These are phyloP conservation scores for Benthosema pterotum DNA, from an alignment of 2,797 vertebrate genomes.

Conservation along the genomic window DNA sequence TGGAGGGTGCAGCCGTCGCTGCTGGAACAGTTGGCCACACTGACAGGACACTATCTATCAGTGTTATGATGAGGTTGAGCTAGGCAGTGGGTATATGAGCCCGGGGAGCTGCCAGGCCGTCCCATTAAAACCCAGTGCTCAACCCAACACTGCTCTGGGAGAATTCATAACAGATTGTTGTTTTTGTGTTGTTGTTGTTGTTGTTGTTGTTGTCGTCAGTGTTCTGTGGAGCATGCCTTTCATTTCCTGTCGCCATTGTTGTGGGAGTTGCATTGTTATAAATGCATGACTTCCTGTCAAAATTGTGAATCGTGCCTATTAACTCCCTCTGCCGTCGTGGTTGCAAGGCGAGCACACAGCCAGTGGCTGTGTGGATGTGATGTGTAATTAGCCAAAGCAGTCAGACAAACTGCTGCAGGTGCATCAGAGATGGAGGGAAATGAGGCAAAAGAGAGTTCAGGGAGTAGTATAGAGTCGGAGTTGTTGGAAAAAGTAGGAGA, in stretches of 20 bases:
- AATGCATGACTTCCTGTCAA: conserved; percentile 35
- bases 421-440: conserved; percentile 57
- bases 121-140: conserved; percentile 27
- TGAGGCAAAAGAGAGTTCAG: conserved; percentile 62
- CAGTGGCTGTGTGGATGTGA: conserved; percentile 53
- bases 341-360: conserved; percentile 51
- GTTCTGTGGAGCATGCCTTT: conserved; percentile 16
- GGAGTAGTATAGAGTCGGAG: conserved; percentile 28
- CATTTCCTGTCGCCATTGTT: conserved; percentile 42
- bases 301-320: conserved; percentile 30
- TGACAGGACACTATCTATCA: conserved; percentile 76
- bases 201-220: too few species aligned
- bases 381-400: conserved; percentile 70
- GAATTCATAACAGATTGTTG: conserved; percentile 25
- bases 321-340: conserved; percentile 48
- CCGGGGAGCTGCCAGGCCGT: conserved; percentile 13
- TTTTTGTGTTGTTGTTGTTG: too few species aligned
- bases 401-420: conserved; percentile 70
- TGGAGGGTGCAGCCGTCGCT: conserved; percentile 9
- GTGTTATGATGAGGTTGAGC: conserved; percentile 50
- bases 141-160: conserved; percentile 30
- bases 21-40: conserved; percentile 70
- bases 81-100: conserved; percentile 39
- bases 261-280: conserved; percentile 30
- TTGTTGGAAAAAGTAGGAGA: background rate